phyloP scores from a whole-genome alignment of 1,140 invertebrate species.

The Zaprionus inermis region DNA sequence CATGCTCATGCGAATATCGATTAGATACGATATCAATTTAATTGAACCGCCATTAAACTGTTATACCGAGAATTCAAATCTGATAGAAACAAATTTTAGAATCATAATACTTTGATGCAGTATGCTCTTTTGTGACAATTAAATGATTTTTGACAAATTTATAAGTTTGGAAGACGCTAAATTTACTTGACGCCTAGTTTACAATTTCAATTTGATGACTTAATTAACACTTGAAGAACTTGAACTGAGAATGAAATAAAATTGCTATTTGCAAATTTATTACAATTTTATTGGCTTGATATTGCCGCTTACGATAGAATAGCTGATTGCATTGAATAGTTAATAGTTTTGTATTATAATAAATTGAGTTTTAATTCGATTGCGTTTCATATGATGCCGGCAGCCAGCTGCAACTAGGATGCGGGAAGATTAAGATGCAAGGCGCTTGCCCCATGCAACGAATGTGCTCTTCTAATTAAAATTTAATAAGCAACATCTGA shows the following conservation, averaged over 20 bases:
- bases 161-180: no score
- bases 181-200: slow-evolving; percentile 8
- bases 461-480: slow-evolving; percentile 54
- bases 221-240: background rate
- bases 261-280: slow-evolving; percentile 35
- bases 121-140: no score
- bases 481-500: slow-evolving; percentile 69
- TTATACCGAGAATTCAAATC: no score
- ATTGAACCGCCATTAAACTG: background rate
- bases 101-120: no score
- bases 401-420: slow-evolving; percentile 21
- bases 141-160: no score
- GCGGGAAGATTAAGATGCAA: slow-evolving; percentile 48
- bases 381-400: background rate
- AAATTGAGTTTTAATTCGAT: slow-evolving; percentile 75
- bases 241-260: background rate
- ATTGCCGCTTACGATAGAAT: slow-evolving; percentile 39
- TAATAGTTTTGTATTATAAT: slow-evolving; percentile 70
- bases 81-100: no score
- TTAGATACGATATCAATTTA: slow-evolving; percentile 8
- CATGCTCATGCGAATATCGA: background rate
- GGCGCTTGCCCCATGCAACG: background rate
- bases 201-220: slow-evolving; percentile 3
- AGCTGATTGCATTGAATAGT: slow-evolving; percentile 58
- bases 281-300: slow-evolving; percentile 56